phyloP scores from a whole-genome alignment of 2,888 invertebrate species.

The Bellardia pandia region DNA sequence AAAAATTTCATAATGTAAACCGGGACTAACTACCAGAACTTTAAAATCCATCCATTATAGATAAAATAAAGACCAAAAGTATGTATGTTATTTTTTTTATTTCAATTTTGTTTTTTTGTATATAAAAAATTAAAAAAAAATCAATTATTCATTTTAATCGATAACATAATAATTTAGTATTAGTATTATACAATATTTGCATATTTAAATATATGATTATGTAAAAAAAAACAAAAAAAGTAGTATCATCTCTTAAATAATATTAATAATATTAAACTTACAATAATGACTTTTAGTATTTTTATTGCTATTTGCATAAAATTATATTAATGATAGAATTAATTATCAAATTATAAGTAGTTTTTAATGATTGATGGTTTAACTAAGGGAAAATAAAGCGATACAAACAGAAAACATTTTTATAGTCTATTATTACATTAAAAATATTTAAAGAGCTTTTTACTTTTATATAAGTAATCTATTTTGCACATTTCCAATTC shows the following conservation, averaged over 20 bases:
- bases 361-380: constrained; percentile 64
- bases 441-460: constrained; percentile 73
- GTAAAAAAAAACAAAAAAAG: constrained; percentile 77
- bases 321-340: constrained; percentile 76
- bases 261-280: constrained; percentile 80
- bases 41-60: not conserved
- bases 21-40: too few species aligned
- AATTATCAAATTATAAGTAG: constrained; percentile 58
- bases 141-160: constrained; percentile 70
- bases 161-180: constrained; percentile 83
- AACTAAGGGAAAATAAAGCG: constrained; percentile 58
- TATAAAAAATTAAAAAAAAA: constrained; percentile 70
- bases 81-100: constrained; percentile 64
- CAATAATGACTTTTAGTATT: constrained; percentile 83
- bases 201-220: constrained; percentile 75
- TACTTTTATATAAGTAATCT: constrained; percentile 61
- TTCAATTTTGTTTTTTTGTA: constrained; percentile 65
- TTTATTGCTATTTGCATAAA: constrained; percentile 78
- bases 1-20: too few species aligned
- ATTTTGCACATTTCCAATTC: constrained; percentile 57
- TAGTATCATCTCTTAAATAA: constrained; percentile 77
- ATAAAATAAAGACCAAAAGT: not conserved
- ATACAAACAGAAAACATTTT: constrained; percentile 61
- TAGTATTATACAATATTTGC: constrained; percentile 83
- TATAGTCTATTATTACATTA: constrained; percentile 63